A percentile compares a stretch with the other conserved stretches of the same genome.
Evolutionary conservation across 2,797 vertebrate species (phyloP).

Genomic region (Xiphorhynchus erythropygius): DNA sequence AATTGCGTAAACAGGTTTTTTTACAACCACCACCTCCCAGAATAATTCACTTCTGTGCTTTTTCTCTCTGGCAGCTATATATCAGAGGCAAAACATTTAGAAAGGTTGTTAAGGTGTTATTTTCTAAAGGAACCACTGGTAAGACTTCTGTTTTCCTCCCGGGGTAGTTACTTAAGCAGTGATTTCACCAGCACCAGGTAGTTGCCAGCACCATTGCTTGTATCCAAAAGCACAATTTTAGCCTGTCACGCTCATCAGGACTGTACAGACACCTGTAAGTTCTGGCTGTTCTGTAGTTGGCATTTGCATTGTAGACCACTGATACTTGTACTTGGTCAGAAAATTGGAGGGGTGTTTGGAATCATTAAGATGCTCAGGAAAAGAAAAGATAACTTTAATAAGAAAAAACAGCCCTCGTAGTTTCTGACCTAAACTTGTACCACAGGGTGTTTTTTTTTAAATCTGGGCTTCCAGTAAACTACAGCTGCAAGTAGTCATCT

Average conservation of each 20-base stretch:
- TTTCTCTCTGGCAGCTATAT: conserved; percentile 78
- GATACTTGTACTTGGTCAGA: conserved; percentile 38
- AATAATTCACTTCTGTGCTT: conserved; percentile 68
- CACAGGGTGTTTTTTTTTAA: not conserved
- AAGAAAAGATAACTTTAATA: conserved; percentile 25
- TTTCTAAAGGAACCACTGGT: conserved; percentile 65
- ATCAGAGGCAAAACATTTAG: conserved; percentile 72
- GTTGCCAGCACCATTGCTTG: conserved; percentile 44
- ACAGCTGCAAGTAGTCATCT: conserved; percentile 36
- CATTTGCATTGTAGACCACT: conserved; percentile 39
- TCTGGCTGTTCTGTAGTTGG: not conserved
- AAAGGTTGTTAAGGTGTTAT: conserved; percentile 51
- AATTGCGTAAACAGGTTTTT: conserved; percentile 55
- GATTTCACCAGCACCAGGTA: conserved; percentile 47
- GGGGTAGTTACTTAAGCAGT: conserved; percentile 38
- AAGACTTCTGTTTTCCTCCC: conserved; percentile 33
- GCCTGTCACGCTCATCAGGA: not conserved
- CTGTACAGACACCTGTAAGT: conserved; percentile 19
- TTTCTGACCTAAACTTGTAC: conserved; percentile 66
- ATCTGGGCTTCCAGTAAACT: conserved; percentile 51
- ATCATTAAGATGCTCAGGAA: conserved; percentile 73
- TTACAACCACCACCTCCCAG: conserved; percentile 9
- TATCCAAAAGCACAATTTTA: conserved; percentile 62
- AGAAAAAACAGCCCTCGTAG: conserved; percentile 50
- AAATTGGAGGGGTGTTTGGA: conserved; percentile 40